Base-by-base conservation (phyloP, 1,140 invertebrate genomes). In the Ditylenchus dipsaci region DNA sequence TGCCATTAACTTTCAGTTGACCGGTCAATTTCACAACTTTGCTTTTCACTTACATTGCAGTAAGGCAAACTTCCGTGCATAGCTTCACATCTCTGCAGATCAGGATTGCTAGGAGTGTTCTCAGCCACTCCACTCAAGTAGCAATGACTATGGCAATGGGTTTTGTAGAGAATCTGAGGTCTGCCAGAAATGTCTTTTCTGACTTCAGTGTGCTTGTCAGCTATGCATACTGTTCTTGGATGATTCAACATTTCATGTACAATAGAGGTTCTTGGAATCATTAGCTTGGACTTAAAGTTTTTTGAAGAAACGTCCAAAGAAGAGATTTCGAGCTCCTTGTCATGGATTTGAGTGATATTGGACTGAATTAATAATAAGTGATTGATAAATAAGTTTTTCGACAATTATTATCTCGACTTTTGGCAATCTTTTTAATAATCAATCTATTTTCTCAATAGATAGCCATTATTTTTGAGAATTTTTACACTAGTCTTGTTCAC, bases 381-480 rank as follows among this genome's bases (percentile, higher is more conserved):
- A 13, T 59, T n/a, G 33, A 72, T 45, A 45, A 45, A 45, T n/a
- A 45, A 13, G 43, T 13, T 45, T 45, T 13, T 45, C 43, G n/a
- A 45, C 43, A n/a, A 13, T 45, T 45, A 45, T 45, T 45, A 45
- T 11, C n/a, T 45, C 11, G 11, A 13, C 11, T 45, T 45, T 13
- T 45, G 11, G n/a, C 43, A 13, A 45, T 45, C n/a, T 13, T 45
- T 45, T 13, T 45, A 13, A 45, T 45, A 11, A 45, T 45, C n/a
- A 45, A 45, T 45, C 11, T 45, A 45, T 45, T 13, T 13, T 13
- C 11, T 13, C 11, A 13, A 45, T 45, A 45, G n/a, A 45, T 11
- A 13, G 43, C 43, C 43, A n/a, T 45, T 11, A 45, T 45, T 13
- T 45, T 45, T 45, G 43, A 45, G 11, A 45, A 45, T n/a, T 45